Conservation (phyloP, 2,113 vertebrate genomes). For the Miniopterus natalensis region DNA sequence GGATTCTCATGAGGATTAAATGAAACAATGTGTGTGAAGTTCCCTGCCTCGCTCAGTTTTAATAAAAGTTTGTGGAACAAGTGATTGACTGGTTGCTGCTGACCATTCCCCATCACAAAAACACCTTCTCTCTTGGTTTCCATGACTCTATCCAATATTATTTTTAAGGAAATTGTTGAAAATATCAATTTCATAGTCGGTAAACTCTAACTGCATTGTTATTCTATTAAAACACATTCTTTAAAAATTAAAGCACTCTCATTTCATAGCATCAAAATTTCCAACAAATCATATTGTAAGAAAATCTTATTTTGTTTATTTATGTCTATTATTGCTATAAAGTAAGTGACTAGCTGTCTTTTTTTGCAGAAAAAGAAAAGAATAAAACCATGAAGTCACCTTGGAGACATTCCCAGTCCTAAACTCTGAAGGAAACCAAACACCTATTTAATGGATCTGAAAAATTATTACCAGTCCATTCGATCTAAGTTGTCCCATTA, state of each 20-base stretch:
- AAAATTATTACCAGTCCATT: slow-evolving; percentile 16
- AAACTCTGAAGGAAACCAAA: background rate
- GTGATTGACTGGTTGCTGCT: background rate
- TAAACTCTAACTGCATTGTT: background rate
- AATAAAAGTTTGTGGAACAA: background rate
- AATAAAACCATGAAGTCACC: background rate
- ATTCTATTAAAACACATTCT: slow-evolving; percentile 34
- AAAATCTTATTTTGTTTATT: slow-evolving; percentile 30
- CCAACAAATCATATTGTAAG: background rate
- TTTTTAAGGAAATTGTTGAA: background rate
- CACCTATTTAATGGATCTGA: background rate
- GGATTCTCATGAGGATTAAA: background rate
- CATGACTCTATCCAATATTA: background rate
- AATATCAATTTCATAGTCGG: background rate
- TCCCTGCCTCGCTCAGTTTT: background rate
- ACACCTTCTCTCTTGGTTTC: background rate
- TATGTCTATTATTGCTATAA: slow-evolving; percentile 26
- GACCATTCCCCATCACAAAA: background rate
- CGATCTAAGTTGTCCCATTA: background rate
- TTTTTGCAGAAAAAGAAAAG: background rate
- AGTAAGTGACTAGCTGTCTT: background rate
- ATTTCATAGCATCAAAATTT: slow-evolving; percentile 31
- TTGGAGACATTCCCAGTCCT: background rate
- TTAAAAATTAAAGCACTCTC: background rate
- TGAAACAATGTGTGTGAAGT: background rate